These are phyloP conservation scores for Pocillopora grandis DNA, from an alignment of 92 coral and sea anemone species.

Conservation along the genomic window DNA sequence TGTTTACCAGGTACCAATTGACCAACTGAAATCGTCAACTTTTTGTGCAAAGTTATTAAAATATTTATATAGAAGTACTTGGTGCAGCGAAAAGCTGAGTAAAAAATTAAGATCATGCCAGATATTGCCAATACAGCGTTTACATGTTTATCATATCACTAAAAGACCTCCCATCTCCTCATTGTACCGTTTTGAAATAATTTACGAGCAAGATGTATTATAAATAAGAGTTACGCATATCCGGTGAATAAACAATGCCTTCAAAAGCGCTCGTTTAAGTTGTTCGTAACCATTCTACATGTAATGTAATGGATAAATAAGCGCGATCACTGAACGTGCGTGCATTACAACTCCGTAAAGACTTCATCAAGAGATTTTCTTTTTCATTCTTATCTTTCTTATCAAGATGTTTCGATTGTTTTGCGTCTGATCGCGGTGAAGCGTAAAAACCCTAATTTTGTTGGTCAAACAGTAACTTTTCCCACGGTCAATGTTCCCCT, in stretches of 20 bases:
- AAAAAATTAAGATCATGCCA: neutral
- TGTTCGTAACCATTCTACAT: neutral
- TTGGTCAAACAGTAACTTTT: constrained; percentile 48
- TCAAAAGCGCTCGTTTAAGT: constrained; percentile 11
- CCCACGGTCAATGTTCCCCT: constrained; percentile 29
- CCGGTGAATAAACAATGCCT: constrained; percentile 1
- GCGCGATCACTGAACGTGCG: neutral
- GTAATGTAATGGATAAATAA: neutral
- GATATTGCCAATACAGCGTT: neutral
- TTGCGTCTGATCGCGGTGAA: neutral
- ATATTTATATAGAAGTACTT: neutral
- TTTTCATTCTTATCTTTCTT: too few species aligned
- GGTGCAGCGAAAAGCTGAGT: neutral
- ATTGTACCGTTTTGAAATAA: constrained; percentile 6
- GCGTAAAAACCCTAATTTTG: constrained; percentile 35
- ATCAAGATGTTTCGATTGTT: neutral
- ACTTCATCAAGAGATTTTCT: neutral
- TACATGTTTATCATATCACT: constrained; percentile 17
- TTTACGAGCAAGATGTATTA: neutral
- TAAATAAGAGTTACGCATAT: constrained; percentile 22
- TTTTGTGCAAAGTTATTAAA: neutral
- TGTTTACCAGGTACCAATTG: too few species aligned
- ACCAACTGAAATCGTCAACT: too few species aligned
- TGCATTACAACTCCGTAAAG: neutral
- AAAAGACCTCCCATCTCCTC: constrained; percentile 10